Conservation (phyloP, 2,113 vertebrate genomes). For the Empidonax traillii region DNA sequence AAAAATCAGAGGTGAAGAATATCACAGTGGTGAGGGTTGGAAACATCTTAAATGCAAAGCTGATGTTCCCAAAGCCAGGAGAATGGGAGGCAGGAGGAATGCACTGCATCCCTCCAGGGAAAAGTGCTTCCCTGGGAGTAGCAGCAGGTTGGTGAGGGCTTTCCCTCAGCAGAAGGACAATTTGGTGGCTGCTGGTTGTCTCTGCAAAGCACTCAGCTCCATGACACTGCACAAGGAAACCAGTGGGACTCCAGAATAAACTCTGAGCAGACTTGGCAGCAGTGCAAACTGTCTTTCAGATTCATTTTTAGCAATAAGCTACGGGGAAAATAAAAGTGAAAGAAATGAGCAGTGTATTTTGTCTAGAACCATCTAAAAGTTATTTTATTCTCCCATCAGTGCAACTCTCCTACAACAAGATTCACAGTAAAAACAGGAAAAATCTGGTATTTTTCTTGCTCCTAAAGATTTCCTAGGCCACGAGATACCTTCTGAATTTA, state of each 20-base stretch:
- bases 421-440: background rate
- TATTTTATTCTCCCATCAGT: fast-evolving
- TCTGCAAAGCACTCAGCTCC: background rate
- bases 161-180: background rate
- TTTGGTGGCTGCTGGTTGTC: background rate
- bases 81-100: background rate
- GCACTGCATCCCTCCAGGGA: background rate
- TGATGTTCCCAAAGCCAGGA: background rate
- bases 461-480: background rate
- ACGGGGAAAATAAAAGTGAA: conserved; percentile 48
- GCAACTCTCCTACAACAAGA: fast-evolving
- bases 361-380: background rate
- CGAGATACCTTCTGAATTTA: background rate
- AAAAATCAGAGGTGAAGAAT: background rate
- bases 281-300: background rate
- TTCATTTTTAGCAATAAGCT: background rate
- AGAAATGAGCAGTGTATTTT: background rate
- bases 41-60: background rate
- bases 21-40: background rate
- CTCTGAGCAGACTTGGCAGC: background rate
- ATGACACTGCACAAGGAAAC: background rate
- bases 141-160: background rate
- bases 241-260: background rate
- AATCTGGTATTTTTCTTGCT: background rate
- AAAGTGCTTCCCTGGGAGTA: background rate